Evolutionary conservation across 2,888 invertebrate genomes (phyloP).

Genomic region (Timema cristinae): DNA sequence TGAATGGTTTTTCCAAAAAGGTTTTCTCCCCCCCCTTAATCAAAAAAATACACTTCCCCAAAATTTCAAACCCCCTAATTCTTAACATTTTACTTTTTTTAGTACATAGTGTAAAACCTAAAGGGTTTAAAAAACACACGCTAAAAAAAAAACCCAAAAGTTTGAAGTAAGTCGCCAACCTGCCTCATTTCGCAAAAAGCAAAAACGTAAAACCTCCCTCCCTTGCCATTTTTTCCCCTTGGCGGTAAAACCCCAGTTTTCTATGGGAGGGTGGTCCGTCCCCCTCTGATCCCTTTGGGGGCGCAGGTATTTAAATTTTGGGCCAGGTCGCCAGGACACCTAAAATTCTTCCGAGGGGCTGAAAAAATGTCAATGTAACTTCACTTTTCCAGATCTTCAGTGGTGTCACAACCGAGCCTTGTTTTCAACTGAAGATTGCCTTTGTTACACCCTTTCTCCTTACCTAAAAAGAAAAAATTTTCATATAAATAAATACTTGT

Average conservation of each 20-base stretch:
- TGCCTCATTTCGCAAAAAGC: no score
- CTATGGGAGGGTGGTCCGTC: slow-evolving; percentile 72
- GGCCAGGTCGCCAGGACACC: slow-evolving; percentile 86
- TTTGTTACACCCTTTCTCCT: slow-evolving; percentile 53
- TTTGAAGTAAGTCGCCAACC: no score
- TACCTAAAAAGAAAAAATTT: slow-evolving; percentile 46
- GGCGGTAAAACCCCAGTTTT: slow-evolving; percentile 73
- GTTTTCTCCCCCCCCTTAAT: no score
- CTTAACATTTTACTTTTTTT: no score
- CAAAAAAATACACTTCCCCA: no score
- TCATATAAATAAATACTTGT: neutral
- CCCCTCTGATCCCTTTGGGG: slow-evolving; percentile 85
- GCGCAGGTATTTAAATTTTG: slow-evolving; percentile 89
- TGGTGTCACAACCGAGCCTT: slow-evolving; percentile 47
- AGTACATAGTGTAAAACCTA: no score
- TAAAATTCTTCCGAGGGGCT: slow-evolving; percentile 91
- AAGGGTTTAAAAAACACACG: no score
- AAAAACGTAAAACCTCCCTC: slow-evolving; percentile 54
- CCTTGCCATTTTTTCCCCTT: slow-evolving; percentile 79
- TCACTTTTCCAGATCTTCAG: slow-evolving; percentile 72
- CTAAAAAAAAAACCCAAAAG: no score
- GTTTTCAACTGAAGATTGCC: slow-evolving; percentile 42
- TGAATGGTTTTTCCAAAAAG: no score
- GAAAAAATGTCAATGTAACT: slow-evolving; percentile 92
- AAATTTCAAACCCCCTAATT: no score